phyloP scores from a whole-genome alignment of 2,113 vertebrate genomes.

The Leptobrachium leishanense region DNA sequence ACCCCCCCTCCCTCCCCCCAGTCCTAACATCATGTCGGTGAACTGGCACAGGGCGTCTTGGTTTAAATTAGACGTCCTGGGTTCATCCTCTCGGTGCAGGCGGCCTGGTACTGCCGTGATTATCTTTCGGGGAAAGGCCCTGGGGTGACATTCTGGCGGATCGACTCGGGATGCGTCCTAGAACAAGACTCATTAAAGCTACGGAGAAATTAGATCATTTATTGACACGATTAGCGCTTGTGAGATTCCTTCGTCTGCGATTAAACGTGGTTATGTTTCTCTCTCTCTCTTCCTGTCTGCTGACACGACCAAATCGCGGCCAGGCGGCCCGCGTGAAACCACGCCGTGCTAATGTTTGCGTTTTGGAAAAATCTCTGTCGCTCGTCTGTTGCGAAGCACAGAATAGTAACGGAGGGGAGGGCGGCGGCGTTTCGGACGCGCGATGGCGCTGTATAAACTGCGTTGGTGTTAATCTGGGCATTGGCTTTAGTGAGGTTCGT shows the following conservation, averaged over 20 bases:
- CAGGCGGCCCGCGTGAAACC: neutral
- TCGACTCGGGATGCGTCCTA: constrained; percentile 15
- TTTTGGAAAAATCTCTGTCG: no score
- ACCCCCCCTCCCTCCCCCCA: no score
- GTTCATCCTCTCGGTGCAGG: neutral
- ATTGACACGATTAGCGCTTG: neutral
- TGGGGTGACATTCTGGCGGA: constrained; percentile 1
- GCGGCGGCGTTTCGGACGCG: no score
- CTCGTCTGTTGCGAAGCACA: no score
- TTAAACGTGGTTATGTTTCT: neutral
- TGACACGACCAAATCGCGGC: neutral
- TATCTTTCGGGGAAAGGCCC: neutral
- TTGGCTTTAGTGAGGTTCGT: no score
- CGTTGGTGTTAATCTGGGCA: no score
- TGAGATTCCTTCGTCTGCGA: neutral
- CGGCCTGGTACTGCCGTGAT: neutral
- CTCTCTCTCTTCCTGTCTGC: neutral
- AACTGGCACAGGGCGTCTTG: no score
- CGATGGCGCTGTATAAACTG: no score
- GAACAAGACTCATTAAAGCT: constrained; percentile 17
- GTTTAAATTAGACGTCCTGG: no score
- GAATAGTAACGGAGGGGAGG: no score
- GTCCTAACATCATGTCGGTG: no score
- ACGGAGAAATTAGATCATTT: neutral
- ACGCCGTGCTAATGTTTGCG: no score